Evolutionary conservation across 2,888 invertebrate genomes (phyloP), one percentile per base, ranked within the genome.

Genomic region (Pyralis farinalis): DNA sequence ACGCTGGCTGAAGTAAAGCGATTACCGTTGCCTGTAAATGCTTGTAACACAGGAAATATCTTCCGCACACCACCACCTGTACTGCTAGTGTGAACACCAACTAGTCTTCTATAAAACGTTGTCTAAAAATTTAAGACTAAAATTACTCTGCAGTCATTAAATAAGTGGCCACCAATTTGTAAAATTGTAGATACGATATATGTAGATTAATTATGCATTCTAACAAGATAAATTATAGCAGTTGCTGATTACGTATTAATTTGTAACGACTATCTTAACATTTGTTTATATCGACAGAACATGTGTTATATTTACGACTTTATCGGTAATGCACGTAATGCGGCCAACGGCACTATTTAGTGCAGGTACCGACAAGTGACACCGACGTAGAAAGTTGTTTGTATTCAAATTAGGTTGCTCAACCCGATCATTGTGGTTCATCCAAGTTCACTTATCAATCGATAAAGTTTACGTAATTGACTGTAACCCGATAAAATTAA

Each of bases 381-480:
- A 56, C 53, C 53, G 44, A 22, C 44, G 63, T 69, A 70, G 65
- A 75, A 71, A 75, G 68, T 66, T 64, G 61, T 68, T 70, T 71
- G 68, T 74, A 74, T 73, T 71, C 63, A 69, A 77, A 74, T 72
- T 58, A 63, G 58, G 55, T 58, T 62, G 53, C 53, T 55, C 49
- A 46, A 55, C 52, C 40, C 44, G 44, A 47, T 4, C 16, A 16
- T 46, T 37, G 49, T 43, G 43, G 48, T 51, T 16, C 16, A 51
- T 49, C 47, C 48, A 51, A 52, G 38, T 51, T 50, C 42, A 48
- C 34, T 44, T 46, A 55, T 54, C 51, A 56, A 51, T 59, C 49
- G 47, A 48, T 50, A 49, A 44, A 47, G 46, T 48, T 48, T 46
- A 41, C 21, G 10, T 36, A 31, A 37, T 43, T 45, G 34, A 31